Percentiles rank a stretch among this genome's conserved stretches.
Conservation (phyloP, 2,113 vertebrate genomes). For the Atrichornis clamosus region DNA sequence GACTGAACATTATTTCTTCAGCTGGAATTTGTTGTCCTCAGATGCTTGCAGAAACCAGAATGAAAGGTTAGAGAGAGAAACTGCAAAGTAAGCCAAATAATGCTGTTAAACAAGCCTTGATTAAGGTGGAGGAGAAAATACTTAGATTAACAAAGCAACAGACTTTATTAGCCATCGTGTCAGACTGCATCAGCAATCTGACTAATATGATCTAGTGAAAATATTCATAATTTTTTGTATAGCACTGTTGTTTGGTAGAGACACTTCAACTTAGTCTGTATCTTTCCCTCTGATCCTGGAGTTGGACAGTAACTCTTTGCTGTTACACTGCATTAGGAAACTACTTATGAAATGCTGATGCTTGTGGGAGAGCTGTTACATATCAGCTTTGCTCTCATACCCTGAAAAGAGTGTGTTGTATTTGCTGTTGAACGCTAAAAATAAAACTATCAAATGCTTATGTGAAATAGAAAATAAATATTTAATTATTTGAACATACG, state of each 20-base stretch:
- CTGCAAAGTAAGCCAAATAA: not conserved
- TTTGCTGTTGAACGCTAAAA: not conserved
- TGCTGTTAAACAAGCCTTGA: not conserved
- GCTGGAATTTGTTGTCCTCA: not conserved
- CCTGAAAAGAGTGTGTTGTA: not conserved
- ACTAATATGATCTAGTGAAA: not conserved
- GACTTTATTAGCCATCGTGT: not conserved
- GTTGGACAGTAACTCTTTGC: not conserved
- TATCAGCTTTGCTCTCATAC: not conserved
- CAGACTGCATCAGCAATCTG: not conserved
- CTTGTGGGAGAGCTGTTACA: not conserved
- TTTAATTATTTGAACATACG: not conserved
- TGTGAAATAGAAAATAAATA: not conserved
- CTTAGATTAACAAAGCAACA: not conserved
- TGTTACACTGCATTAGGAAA: not conserved
- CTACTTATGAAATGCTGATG: not conserved
- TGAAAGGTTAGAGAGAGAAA: not conserved
- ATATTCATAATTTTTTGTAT: not conserved
- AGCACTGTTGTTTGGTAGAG: not conserved
- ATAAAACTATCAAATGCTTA: not conserved
- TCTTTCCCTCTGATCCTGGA: not conserved
- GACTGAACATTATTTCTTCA: not conserved
- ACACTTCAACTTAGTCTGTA: accelerated
- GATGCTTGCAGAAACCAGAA: not conserved
- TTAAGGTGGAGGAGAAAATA: not conserved